These are phyloP conservation scores for Pseudocheirus occidentalis DNA, from an alignment of 2,797 vertebrate genomes.

Conservation along the genomic window DNA sequence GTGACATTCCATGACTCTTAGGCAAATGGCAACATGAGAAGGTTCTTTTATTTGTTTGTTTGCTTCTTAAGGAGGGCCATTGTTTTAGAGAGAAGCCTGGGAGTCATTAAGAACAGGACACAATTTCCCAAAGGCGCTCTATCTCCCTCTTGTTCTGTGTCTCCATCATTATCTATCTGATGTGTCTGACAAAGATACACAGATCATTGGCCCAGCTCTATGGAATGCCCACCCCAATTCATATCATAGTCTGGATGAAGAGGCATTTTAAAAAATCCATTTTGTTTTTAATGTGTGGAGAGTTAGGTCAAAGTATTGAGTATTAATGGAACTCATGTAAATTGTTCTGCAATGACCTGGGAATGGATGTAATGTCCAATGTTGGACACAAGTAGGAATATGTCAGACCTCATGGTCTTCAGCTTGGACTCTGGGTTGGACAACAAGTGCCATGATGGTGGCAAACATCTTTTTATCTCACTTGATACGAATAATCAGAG, in stretches of 20 bases:
- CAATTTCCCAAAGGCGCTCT: background rate
- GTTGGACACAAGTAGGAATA: background rate
- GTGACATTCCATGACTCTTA: background rate
- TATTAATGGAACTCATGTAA: background rate
- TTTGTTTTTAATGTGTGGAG: background rate
- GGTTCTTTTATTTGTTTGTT: background rate
- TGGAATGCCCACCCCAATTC: background rate
- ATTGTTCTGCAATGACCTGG: background rate
- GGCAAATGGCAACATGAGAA: background rate
- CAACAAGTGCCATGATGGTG: background rate
- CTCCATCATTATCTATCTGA: background rate
- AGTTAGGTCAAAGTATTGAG: background rate
- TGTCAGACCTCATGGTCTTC: background rate
- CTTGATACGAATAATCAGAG: background rate
- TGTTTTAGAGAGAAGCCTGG: background rate
- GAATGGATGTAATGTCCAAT: background rate
- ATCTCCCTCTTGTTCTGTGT: background rate
- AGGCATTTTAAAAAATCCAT: background rate
- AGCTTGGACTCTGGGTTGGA: no score
- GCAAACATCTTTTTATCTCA: background rate
- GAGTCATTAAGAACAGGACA: background rate
- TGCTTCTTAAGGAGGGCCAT: background rate
- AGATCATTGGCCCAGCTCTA: background rate
- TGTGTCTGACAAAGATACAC: background rate
- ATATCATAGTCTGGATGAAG: background rate